These are phyloP conservation scores for Catocala sponsa DNA, from an alignment of 2,888 invertebrate genomes.

Conservation along the genomic window DNA sequence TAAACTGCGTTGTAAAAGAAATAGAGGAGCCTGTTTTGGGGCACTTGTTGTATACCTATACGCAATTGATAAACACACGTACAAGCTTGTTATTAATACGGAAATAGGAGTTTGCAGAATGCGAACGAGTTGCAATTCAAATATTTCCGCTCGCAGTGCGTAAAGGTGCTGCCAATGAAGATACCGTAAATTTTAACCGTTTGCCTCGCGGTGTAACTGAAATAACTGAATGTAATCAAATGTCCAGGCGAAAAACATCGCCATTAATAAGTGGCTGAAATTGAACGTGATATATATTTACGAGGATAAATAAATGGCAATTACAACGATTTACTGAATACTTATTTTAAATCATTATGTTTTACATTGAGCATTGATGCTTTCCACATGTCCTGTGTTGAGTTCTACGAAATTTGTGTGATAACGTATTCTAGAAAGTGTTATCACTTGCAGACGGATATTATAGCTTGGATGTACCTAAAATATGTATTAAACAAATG, in stretches of 20 bases:
- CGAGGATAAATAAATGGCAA: constrained; percentile 3
- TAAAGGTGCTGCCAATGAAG: constrained; percentile 33
- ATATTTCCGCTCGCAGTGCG: constrained; percentile 48
- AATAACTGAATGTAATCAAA: constrained; percentile 23
- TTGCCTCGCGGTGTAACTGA: constrained; percentile 17
- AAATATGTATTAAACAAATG: too few species aligned
- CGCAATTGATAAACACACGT: constrained; percentile 18
- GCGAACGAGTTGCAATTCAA: constrained; percentile 38
- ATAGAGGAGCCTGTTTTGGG: too few species aligned
- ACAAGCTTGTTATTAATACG: constrained; percentile 41
- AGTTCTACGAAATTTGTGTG: background rate
- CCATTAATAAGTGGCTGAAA: constrained; percentile 10
- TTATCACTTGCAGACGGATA: constrained; percentile 3
- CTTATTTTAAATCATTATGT: constrained; percentile 6
- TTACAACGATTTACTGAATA: constrained; percentile 9
- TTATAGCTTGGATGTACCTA: background rate
- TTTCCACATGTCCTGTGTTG: constrained; percentile 4
- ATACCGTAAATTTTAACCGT: constrained; percentile 23
- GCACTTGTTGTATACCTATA: background rate
- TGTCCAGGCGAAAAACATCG: constrained; percentile 12
- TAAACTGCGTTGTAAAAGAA: too few species aligned
- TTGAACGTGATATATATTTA: background rate
- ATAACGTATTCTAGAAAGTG: background rate
- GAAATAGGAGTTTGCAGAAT: constrained; percentile 40
- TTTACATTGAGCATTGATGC: constrained; percentile 7